Percentiles rank a stretch among this genome's conserved stretches.
phyloP scores from a whole-genome alignment of 2,113 vertebrate species.

The Formicarius rufipectus region DNA sequence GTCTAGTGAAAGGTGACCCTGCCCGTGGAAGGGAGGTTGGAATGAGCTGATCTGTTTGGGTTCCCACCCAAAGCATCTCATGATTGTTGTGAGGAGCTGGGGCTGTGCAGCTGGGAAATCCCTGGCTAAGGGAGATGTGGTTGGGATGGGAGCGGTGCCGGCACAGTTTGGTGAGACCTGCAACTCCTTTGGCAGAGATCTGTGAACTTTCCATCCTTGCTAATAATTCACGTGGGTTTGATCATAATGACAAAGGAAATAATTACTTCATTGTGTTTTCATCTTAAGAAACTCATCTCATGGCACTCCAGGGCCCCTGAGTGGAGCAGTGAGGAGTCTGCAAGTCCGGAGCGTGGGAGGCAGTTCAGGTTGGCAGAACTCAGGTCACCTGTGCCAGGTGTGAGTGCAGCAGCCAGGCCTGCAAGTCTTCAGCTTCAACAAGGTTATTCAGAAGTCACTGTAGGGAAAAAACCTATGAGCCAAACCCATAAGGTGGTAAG shows the following conservation, averaged over 20 bases:
- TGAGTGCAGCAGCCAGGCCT: not conserved
- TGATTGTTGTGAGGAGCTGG: not conserved
- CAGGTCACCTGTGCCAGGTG: rapidly evolving
- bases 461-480: not conserved
- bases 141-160: not conserved
- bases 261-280: not conserved
- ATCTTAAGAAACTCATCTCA: not conserved
- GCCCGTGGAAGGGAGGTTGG: not conserved
- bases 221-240: not conserved
- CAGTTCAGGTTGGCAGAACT: not conserved
- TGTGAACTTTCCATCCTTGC: constrained; percentile 1
- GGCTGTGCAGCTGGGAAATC: not conserved
- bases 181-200: not conserved
- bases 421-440: rapidly evolving
- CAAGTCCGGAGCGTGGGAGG: not conserved
- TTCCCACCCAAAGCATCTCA: not conserved
- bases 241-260: constrained; percentile 34
- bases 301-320: not conserved
- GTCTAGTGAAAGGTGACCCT: not conserved
- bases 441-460: not conserved
- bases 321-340: not conserved
- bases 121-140: not conserved
- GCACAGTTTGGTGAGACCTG: not conserved
- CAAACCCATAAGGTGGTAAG: not conserved
- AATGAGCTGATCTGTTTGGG: not conserved